Base-by-base conservation (phyloP, 2,888 invertebrate genomes). In the Zonitis immaculata region DNA sequence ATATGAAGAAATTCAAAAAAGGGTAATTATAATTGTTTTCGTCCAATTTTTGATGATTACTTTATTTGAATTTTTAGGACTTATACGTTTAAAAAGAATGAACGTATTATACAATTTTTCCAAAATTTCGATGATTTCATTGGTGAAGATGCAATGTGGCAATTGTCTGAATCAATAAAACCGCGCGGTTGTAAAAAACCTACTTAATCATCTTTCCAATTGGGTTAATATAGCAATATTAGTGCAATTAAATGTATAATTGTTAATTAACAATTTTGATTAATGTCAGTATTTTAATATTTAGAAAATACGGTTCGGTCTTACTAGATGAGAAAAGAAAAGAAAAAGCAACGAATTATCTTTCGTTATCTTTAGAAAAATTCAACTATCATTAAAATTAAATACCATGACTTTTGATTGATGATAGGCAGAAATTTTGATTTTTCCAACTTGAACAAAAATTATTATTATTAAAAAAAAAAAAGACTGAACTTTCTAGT, bases 61-160 rank as follows among this genome's bases (percentile, higher is more conserved):
- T n/a, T n/a, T n/a, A n/a, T n/a, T n/a, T n/a, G n/a, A n/a, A n/a
- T n/a, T n/a, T 80, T 55, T 78, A 95, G 95, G 74, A 88, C 91
- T 66, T 96, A 97, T 82, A 86, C 86, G 68, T 93, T 93, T 76
- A 91, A 93, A 78, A 91, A 90, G 74, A 93, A 92, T 77, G 95
- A 96, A 74, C 87, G 90, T 64, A 92, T 99, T 63, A 87, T 97
- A 67, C 85, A 88, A 63, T 95, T 95, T 81, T 96, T 99, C 81
- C 92, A 94, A 78, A 92, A 94, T 78, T 99, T 99, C 78, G 92
- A 95, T 73, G 91, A 96, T 76, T 91, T 89, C 74, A 83, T 97
- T 67, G 90, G 89, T 73, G 99, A 99, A 78, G 98, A 99, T 76
- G 91, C 94, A 52, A 91, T 98, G 87, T 99, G 98, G 98, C 93